These are phyloP conservation scores for Phaedon cochleariae DNA, from an alignment of 2,888 invertebrate genomes.

Conservation along the genomic window DNA sequence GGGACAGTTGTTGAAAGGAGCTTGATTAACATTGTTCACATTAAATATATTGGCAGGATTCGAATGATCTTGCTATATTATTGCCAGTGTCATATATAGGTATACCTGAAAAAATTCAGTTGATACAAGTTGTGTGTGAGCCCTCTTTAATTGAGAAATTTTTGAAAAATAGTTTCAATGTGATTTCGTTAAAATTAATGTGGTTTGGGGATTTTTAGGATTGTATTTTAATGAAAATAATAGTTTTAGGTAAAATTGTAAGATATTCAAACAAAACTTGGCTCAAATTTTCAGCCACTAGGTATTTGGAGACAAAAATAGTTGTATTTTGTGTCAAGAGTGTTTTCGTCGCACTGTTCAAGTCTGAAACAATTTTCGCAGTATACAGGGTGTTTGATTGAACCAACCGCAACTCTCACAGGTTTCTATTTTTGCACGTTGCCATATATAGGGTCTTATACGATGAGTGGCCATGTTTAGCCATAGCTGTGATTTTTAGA, in stretches of 20 bases:
- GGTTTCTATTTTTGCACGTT: conserved; percentile 44
- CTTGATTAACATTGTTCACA: neutral
- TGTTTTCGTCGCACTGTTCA: conserved; percentile 54
- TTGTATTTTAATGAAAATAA: conserved; percentile 46
- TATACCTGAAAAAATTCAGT: too few species aligned
- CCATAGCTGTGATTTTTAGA: conserved; percentile 70
- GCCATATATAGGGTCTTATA: conserved; percentile 47
- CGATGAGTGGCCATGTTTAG: conserved; percentile 54
- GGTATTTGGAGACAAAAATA: conserved; percentile 31
- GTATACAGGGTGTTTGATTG: conserved; percentile 2
- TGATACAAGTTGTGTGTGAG: conserved; percentile 19
- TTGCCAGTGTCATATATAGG: too few species aligned
- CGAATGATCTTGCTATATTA: neutral
- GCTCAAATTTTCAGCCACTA: conserved; percentile 38
- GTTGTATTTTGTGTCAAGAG: conserved; percentile 45
- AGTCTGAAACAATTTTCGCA: conserved; percentile 40
- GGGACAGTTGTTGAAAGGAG: conserved; percentile 43
- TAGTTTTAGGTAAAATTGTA: conserved; percentile 46
- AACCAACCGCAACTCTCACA: conserved; percentile 11
- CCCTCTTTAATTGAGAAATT: conserved; percentile 51
- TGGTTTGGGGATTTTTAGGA: conserved; percentile 55
- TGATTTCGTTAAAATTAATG: conserved; percentile 52
- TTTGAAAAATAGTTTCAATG: conserved; percentile 44
- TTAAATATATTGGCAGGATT: neutral
- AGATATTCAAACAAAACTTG: conserved; percentile 40